Evolutionary conservation across 2,113 vertebrate species (phyloP), one percentile per base, ranked within the genome.

Genomic region (Spermophilus dauricus): DNA sequence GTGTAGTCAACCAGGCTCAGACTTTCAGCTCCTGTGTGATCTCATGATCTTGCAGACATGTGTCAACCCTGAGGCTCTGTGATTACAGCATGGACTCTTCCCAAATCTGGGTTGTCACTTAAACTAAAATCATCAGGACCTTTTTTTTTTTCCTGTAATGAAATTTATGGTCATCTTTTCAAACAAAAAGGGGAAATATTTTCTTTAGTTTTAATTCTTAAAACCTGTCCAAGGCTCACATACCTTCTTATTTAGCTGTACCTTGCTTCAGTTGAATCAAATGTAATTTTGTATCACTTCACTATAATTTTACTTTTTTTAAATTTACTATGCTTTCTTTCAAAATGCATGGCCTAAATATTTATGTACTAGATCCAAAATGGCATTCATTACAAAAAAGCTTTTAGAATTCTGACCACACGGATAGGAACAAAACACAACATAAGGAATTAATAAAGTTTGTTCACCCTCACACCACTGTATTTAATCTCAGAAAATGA

Each of bases 401-500:
- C 7, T 91, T 70, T 83, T 75, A 91, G 18, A 1, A 34, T 83
- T 89, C 72, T 93, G 42, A 32, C 13, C 32, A 75, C 24, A 78
- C 4, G 12, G 5, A 37, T 22, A 84, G 78, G n/a, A 69, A 91
- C 45, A 95, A 87, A 82, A 32, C 26, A 42, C 34, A 39, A 14
- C 39, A 88, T 18, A 30, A 73, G n/a, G 70, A 84, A 95, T 67
- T 85, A 51, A 91, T 73, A n/a, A 90, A 89, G 53, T 95, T 56
- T 37, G 61, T 84, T 95, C 83, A 56, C 63, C 26, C 96, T 97
- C 91, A 89, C 67, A 84, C 48, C 45, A 53, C 75, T 1, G 0
- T 37, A 77, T 78, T 95, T 96, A 97, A 89, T 94, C 34, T 91
- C 8, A 94, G 86, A 86, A 97, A 65, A 63, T 56, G 24, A 78